Conservation (phyloP, 2,113 vertebrate species). For the Alces alces region DNA sequence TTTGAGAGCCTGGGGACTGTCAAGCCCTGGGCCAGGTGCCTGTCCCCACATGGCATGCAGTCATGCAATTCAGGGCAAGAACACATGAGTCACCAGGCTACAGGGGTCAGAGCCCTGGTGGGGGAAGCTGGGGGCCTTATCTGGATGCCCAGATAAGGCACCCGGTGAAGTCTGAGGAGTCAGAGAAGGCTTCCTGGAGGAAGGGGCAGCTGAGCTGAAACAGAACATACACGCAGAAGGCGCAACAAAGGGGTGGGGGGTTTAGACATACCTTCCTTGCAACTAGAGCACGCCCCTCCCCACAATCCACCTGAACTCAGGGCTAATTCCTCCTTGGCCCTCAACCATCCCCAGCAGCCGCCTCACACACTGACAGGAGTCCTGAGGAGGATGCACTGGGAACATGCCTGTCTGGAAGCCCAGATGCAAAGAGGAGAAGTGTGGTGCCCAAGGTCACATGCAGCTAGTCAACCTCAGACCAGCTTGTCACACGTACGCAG, state of each 20-base stretch:
- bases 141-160: background rate
- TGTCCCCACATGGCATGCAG: background rate
- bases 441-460: background rate
- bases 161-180: background rate
- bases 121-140: background rate
- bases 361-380: rapidly evolving
- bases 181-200: slow-evolving; percentile 1
- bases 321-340: background rate
- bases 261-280: background rate
- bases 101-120: background rate
- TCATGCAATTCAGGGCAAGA: background rate
- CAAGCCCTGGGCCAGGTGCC: background rate
- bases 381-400: background rate
- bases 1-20: background rate
- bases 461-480: background rate
- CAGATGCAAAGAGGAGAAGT: background rate
- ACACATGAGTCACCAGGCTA: background rate
- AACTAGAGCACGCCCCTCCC: background rate
- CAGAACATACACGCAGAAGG: background rate
- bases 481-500: background rate
- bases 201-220: background rate
- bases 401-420: background rate
- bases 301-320: background rate
- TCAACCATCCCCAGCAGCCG: background rate
- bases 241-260: background rate